Percentiles rank a stretch among this genome's conserved stretches.
These are phyloP conservation scores for Eidolon dupreanum DNA, from an alignment of 2,797 vertebrate genomes.

Conservation along the genomic window DNA sequence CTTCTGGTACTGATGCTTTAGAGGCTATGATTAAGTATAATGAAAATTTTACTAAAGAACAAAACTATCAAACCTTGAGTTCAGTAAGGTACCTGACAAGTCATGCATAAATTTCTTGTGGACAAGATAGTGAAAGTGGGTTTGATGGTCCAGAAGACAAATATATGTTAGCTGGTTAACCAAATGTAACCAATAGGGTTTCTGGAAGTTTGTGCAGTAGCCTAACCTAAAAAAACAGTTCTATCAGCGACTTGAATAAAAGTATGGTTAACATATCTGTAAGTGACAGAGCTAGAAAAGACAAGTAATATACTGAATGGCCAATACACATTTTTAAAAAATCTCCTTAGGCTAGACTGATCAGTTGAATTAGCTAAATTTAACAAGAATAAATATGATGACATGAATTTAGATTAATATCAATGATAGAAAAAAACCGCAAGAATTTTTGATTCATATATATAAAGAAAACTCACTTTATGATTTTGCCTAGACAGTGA, in stretches of 20 bases:
- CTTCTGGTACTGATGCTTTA: not conserved
- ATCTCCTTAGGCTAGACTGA: not conserved
- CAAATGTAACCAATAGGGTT: not conserved
- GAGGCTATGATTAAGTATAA: not conserved
- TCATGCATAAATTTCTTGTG: not conserved
- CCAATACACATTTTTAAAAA: not conserved
- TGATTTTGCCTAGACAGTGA: not conserved
- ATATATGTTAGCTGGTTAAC: not conserved
- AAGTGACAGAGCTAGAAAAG: not conserved
- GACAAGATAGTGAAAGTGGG: not conserved
- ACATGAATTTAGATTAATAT: constrained; percentile 39
- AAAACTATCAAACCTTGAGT: not conserved
- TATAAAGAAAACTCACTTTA: not conserved
- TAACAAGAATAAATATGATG: not conserved
- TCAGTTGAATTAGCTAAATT: not conserved
- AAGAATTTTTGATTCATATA: not conserved
- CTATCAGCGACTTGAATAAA: not conserved
- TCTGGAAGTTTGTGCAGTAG: not conserved
- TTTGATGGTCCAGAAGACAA: not conserved
- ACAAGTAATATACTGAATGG: not conserved
- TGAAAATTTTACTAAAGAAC: not conserved
- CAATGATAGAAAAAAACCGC: not conserved
- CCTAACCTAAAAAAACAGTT: not conserved
- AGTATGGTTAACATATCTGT: not conserved
- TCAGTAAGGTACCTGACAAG: not conserved